phyloP scores from a whole-genome alignment of 2,113 vertebrate species.

The Ptyas mucosa region DNA sequence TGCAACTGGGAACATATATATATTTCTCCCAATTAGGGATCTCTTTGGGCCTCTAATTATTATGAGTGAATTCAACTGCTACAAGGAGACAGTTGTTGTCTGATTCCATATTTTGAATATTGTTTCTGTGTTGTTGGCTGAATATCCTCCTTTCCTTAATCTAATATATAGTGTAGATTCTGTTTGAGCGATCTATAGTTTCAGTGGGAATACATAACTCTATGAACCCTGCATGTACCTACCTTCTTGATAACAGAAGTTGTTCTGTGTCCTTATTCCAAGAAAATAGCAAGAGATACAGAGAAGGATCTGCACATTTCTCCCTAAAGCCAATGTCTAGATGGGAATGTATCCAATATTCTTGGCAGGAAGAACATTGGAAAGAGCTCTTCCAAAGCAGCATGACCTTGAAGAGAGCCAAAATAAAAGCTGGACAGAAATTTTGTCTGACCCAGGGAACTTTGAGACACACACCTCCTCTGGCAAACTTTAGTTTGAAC shows the following conservation, averaged over 20 bases:
- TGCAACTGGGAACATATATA: no score
- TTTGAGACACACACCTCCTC: constrained; percentile 53
- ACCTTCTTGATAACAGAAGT: neutral
- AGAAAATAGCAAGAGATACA: neutral
- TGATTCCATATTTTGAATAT: neutral
- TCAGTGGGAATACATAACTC: neutral
- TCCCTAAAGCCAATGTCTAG: neutral
- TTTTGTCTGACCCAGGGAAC: constrained; percentile 49
- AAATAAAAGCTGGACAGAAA: constrained; percentile 10
- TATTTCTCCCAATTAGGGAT: neutral
- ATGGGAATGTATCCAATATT: neutral
- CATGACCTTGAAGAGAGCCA: neutral
- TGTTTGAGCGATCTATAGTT: neutral
- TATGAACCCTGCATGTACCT: neutral
- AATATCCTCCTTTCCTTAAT: neutral
- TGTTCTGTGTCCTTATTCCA: neutral
- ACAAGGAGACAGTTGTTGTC: neutral
- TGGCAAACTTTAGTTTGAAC: neutral
- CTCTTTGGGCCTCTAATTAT: neutral
- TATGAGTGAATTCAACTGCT: neutral
- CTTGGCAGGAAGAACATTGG: neutral
- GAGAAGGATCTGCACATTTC: neutral
- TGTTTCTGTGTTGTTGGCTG: neutral
- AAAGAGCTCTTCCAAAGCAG: neutral
- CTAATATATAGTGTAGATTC: neutral